Base-by-base conservation (phyloP, 2,797 vertebrate species). In the Poecilia gillii region DNA sequence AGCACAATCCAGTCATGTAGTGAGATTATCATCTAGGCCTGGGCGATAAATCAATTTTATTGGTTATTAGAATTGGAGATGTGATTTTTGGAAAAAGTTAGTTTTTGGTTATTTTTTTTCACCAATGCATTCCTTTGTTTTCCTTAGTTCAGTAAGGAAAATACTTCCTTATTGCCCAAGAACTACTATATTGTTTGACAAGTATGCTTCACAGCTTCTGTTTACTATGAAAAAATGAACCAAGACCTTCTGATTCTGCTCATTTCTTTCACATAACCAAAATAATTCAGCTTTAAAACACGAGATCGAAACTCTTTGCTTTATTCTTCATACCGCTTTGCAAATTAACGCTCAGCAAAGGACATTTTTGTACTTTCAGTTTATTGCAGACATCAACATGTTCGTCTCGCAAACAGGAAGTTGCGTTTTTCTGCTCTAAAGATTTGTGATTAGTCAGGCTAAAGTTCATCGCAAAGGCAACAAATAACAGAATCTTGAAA, bases 361-460 rank as follows among this genome's bases (percentile, higher is more conserved):
- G 28, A 36, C 31, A 36, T 20, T 33, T 64, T 64, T 64, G 6
- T 33, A 18, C 33, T 36, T 36, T 36, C 18, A 36, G 62, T 36
- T 64, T 39, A 3, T 3, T 11, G 7, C 5, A 39, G 20, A 68
- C 20, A 20, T 20, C 7, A 68, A 41, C 64, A 25, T 4, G 3
- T 41, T 68, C 0, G 12, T n/a, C 23, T 45, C 2, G 25, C 12
- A 59, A n/a, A 79, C 86, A 85, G 53, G 81, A 93, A 90, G 81
- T 28, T 2, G 6, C 62, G 33, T 59, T 64, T 85, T 80, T 84
- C 47, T 72, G 7, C 49, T 7, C 28, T 74, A 62, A 41, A 57
- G 20, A n/a, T 41, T 49, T 18, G 33, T 72, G 77, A 88, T 20
- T 20, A 16, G 3, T 25, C 16, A 23, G 45, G 53, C 47, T 43